Conservation (phyloP, 2,797 vertebrate genomes). For the Spinus olivaceus region DNA sequence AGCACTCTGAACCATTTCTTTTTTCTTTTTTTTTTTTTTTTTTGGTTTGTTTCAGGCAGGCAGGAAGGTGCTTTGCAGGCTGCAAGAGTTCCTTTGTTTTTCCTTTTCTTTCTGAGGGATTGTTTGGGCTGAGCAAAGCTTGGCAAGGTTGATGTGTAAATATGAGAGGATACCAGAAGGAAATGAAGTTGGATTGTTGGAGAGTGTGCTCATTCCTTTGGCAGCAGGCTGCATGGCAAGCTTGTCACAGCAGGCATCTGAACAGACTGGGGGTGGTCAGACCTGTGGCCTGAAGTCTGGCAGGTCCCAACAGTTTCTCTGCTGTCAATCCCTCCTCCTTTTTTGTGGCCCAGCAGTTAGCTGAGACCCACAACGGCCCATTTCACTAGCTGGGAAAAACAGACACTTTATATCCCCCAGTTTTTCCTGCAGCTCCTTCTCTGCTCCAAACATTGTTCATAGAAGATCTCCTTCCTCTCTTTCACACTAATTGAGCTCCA, state of each 20-base stretch:
- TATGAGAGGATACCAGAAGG: constrained; percentile 6
- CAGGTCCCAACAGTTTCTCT: not conserved
- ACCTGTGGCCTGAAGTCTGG: not conserved
- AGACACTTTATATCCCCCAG: not conserved
- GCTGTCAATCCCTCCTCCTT: not conserved
- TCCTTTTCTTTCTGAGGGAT: not conserved
- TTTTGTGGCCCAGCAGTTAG: not conserved
- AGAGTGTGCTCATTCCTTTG: constrained; percentile 7
- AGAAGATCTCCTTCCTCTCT: not conserved
- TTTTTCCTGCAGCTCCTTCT: not conserved
- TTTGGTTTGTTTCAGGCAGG: not conserved
- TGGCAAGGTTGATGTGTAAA: constrained; percentile 20
- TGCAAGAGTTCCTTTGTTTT: not conserved
- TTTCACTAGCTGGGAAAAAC: not conserved
- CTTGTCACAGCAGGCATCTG: not conserved
- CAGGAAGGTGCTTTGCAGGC: not conserved
- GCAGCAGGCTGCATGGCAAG: not conserved
- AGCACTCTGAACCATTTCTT: not conserved
- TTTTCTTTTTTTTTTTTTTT: not conserved
- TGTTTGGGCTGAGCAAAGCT: not conserved
- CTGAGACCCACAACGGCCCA: not conserved
- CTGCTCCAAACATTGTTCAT: not conserved
- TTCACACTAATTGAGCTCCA: not conserved
- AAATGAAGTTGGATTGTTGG: constrained; percentile 17
- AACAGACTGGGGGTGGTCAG: not conserved